phyloP scores from a whole-genome alignment of 2,797 vertebrate species.

The Spinus pinus region DNA sequence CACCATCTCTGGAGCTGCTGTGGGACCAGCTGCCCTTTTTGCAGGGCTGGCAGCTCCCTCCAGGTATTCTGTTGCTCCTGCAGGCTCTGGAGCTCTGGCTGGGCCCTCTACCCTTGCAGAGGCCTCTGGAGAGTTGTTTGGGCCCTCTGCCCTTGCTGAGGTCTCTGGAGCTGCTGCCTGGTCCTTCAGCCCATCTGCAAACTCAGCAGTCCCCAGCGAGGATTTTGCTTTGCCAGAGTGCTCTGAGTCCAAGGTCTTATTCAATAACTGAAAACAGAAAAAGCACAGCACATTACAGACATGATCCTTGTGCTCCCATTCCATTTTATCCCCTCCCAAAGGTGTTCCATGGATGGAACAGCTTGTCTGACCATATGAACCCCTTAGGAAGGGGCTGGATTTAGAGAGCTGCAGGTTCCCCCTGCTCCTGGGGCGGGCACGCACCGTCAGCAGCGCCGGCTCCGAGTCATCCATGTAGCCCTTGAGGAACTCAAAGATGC shows the following conservation, averaged over 20 bases:
- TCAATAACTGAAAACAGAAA: slow-evolving; percentile 57
- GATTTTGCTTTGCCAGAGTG: fast-evolving
- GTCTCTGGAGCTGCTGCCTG: background rate
- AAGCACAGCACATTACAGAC: background rate
- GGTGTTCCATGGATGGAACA: fast-evolving
- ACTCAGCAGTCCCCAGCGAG: fast-evolving
- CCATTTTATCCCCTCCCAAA: background rate
- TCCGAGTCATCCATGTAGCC: slow-evolving; percentile 63
- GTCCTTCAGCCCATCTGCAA: background rate
- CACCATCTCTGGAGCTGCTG: background rate
- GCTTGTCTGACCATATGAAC: fast-evolving
- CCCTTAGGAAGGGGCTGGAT: fast-evolving
- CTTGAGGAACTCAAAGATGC: slow-evolving; percentile 69
- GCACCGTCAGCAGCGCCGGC: slow-evolving; percentile 72
- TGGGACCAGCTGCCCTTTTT: background rate
- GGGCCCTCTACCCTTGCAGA: fast-evolving
- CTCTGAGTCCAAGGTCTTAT: slow-evolving; percentile 37
- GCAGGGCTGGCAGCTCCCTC: background rate
- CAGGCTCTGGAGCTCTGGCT: background rate
- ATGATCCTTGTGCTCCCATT: fast-evolving
- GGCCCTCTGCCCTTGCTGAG: background rate
- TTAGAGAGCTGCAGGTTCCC: background rate
- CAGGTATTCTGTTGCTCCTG: background rate
- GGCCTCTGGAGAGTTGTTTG: background rate
- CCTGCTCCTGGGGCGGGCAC: background rate